Base-by-base conservation (phyloP, 2,888 invertebrate species). In the Siphlonurus alternatus region DNA sequence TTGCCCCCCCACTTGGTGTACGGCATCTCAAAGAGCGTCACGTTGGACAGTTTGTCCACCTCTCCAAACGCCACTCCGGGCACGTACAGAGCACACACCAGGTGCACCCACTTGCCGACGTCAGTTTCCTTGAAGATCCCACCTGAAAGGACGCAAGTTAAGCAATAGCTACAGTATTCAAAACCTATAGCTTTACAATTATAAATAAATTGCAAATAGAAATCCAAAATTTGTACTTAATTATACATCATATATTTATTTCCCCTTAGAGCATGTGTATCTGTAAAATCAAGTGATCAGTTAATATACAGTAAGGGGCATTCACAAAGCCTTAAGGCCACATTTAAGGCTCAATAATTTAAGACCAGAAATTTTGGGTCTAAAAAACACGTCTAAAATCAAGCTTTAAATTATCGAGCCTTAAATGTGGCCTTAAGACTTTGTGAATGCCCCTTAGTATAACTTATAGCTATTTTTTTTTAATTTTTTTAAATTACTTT, bases 1-100 rank as follows among this genome's bases (percentile, higher is more conserved):
- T 93, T 92, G 7, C 92, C 88, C 53, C 98, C 98, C 93, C 96
- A 99, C 70, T 91, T 89, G 63, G 87, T 89, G 75, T 96, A 95
- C n/a, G 92, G 91, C 90, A 98, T 93, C 78, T 97, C 96, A 76
- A 96, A 96, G 66, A 98, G 78, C 0, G 96, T 96, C 20, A 97
- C 90, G 60, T 91, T 93, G 0, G 91, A 89, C 24, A 97, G 79
- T 69, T 89, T 87, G 73, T 94, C 93, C 66, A 86, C 86, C 80
- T 98, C 96, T 61, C 93, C 94, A 77, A 98, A 97, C 20, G 95
- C 94, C 25, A 98, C 94, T 18, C 96, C 97, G 19, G 95, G 96
- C 7, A 96, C 93, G 77, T 98, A 99, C 3, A 99, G 81, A 0
- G 98, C 97, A 78, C 99, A 99, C 2, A 98, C 89, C 63, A 99